Conservation (phyloP, 2,113 vertebrate genomes). For the Chinchilla lanigera region DNA sequence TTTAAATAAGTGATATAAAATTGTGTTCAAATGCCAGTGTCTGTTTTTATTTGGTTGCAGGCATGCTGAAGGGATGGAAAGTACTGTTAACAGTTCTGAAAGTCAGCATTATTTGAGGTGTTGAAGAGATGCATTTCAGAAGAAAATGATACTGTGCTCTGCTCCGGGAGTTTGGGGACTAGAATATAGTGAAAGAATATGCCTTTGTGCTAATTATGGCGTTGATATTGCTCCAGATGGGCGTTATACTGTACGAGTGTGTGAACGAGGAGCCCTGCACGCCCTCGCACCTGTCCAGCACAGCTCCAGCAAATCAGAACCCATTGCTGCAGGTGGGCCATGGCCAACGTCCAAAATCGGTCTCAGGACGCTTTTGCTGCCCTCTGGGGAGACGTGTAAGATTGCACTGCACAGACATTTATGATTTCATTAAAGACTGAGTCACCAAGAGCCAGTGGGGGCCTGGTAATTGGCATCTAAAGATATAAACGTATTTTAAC, state of each 20-base stretch:
- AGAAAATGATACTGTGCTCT: not conserved
- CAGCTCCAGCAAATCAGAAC: not conserved
- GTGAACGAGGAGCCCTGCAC: slow-evolving; percentile 14
- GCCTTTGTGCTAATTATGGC: slow-evolving; percentile 58
- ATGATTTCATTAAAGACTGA: slow-evolving; percentile 68
- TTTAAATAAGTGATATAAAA: not conserved
- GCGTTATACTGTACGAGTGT: not conserved
- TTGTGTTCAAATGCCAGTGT: not conserved
- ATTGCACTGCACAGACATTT: slow-evolving; percentile 39
- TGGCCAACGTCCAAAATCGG: slow-evolving; percentile 58
- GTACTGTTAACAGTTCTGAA: not conserved
- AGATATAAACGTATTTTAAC: slow-evolving; percentile 58
- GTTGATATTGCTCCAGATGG: slow-evolving; percentile 63
- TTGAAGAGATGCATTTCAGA: not conserved
- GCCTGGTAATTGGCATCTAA: slow-evolving; percentile 66
- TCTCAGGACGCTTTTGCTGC: slow-evolving; percentile 41
- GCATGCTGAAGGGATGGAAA: not conserved
- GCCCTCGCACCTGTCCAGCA: not conserved
- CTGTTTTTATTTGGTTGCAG: not conserved
- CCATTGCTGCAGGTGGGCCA: slow-evolving; percentile 26
- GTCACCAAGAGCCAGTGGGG: slow-evolving; percentile 1
- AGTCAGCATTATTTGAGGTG: not conserved
- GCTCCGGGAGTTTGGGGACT: not conserved
- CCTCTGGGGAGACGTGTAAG: slow-evolving; percentile 32
- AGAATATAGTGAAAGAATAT: not conserved